Base-by-base conservation (phyloP, 2,113 vertebrate species). In the Syrrhaptes paradoxus region DNA sequence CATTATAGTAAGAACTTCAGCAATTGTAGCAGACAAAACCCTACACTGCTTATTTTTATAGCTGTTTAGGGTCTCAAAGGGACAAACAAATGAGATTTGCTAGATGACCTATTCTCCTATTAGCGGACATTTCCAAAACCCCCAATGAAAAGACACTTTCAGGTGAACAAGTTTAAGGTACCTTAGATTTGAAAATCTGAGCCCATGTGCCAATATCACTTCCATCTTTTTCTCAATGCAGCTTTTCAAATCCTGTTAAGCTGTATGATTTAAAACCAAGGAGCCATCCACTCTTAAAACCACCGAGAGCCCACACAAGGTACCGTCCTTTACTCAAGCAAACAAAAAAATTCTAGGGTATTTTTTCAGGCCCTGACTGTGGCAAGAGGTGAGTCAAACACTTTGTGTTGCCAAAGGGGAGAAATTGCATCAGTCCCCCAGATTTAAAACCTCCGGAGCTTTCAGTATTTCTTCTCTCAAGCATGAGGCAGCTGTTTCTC, bases 401-500 rank as follows among this genome's bases (percentile, higher is more conserved):
- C 38, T 86, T 92, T 63, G 26, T 83, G 54, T 94, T 96, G 95
- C 85, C 75, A 81, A 91, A 97, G 78, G 77, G 59, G 28, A 93
- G 93, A 92, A 96, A 93, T 92, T 89, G 85, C 87, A 93, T 89
- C 87, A 96, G 25, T 87, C 58, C 61, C 25, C 46, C 51, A 70
- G 91, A 97, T 87, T 92, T 85, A 91, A 93, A 94, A 91, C 49
- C 90, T 89, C 84, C 57, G 68, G 85, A 95, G 93, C 72, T 87
- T 96, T 95, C 38, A 87, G 32, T 92, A 81, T 94, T 97, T 97
- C 93, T 84, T 96, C 74, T 96, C 89, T 93, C 76, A 96, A 94
- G 93, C 67, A 58, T 54, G 70, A 95, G 85, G 85, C 97, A 98
- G 96, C 92, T 97, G 92, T 95, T 97, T 97, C 96, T 98, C 97